Evolutionary conservation across 2,888 invertebrate species (phyloP).

Genomic region (Biston stratarius): DNA sequence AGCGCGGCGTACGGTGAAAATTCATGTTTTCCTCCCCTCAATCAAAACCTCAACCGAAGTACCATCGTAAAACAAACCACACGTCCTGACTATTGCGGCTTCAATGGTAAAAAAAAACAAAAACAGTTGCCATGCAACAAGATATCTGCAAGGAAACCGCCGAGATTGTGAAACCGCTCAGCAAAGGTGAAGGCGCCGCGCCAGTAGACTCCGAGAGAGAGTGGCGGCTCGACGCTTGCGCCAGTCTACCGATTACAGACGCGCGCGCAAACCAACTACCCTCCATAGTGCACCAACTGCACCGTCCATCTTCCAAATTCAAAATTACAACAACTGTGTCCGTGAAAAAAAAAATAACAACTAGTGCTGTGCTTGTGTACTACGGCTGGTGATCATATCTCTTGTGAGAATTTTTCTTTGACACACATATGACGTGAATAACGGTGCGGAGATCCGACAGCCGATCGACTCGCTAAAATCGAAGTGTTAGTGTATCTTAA

Average conservation of each 20-base stretch:
- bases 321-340: constrained; percentile 51
- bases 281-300: constrained; percentile 57
- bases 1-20: constrained; percentile 20
- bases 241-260: constrained; percentile 50
- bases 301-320: constrained; percentile 59
- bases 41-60: constrained; percentile 21
- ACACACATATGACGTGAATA: constrained; percentile 84
- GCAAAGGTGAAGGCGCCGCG: constrained; percentile 74
- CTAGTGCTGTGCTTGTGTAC: constrained; percentile 70
- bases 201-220: constrained; percentile 80
- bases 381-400: constrained; percentile 57
- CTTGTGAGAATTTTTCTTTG: constrained; percentile 77
- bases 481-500: constrained; percentile 81
- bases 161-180: constrained; percentile 78
- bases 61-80: constrained; percentile 37
- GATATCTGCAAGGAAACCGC: constrained; percentile 78
- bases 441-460: constrained; percentile 80
- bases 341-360: constrained; percentile 59
- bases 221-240: constrained; percentile 73
- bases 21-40: constrained; percentile 17
- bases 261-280: constrained; percentile 60
- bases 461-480: constrained; percentile 82
- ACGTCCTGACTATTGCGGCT: constrained; percentile 46
- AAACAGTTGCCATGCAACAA: constrained; percentile 84
- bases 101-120: constrained; percentile 50